A percentile compares a stretch with the other conserved stretches of the same genome.
Evolutionary conservation across 2,797 vertebrate species (phyloP).

Genomic region (Dipus sagitta): DNA sequence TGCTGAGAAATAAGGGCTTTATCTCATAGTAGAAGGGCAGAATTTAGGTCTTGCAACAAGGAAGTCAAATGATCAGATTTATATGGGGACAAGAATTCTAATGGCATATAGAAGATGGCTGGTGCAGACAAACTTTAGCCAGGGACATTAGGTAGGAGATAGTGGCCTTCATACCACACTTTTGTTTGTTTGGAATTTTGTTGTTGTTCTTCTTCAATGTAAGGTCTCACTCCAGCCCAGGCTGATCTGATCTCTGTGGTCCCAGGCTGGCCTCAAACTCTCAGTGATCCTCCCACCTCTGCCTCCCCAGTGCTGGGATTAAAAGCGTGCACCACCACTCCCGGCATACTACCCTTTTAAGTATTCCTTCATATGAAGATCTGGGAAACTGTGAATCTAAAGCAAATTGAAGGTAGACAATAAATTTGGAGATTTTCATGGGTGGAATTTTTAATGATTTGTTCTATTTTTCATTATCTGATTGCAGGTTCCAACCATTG

Average conservation of each 20-base stretch:
- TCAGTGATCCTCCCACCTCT: too few relatives aligned
- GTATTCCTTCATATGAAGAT: not conserved
- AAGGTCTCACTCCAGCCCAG: too few relatives aligned
- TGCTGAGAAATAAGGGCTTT: not conserved
- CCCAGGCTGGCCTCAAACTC: too few relatives aligned
- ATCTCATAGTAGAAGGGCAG: not conserved
- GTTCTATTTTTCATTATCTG: not conserved
- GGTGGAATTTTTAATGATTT: conserved; percentile 36
- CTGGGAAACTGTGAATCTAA: conserved; percentile 42
- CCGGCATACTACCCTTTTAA: conserved; percentile 24
- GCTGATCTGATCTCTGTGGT: too few relatives aligned
- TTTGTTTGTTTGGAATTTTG: too few relatives aligned
- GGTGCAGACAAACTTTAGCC: conserved; percentile 32
- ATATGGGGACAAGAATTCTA: not conserved
- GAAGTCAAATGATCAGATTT: conserved; percentile 50
- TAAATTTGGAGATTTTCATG: conserved; percentile 38
- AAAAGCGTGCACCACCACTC: too few relatives aligned
- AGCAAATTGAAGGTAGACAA: conserved; percentile 41
- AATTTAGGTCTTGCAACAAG: conserved; percentile 31
- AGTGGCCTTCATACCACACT: not conserved
- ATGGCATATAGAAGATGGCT: not conserved
- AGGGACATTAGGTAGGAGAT: not conserved
- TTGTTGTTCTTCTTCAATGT: too few relatives aligned
- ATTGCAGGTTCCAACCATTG: not conserved
- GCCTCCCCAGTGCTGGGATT: too few relatives aligned